Percentiles rank a stretch among this genome's conserved stretches.
These are phyloP conservation scores for Plectrocnemia conspersa DNA, from an alignment of 1,140 invertebrate species.

Conservation along the genomic window DNA sequence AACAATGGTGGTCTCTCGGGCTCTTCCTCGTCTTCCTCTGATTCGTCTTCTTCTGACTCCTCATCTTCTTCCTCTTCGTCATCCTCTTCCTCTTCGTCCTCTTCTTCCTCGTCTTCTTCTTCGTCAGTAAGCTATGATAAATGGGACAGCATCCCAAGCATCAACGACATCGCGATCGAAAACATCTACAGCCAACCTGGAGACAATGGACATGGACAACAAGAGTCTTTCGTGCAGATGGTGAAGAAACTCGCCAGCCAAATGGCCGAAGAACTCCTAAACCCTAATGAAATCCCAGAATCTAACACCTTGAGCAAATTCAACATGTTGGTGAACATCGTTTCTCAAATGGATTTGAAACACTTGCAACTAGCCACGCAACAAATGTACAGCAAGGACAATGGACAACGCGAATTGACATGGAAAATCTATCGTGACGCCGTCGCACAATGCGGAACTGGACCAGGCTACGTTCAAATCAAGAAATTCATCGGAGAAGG, in stretches of 20 bases:
- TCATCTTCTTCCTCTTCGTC: conserved; percentile 20
- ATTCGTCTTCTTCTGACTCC: conserved; percentile 13
- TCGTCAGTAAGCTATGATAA: conserved; percentile 33
- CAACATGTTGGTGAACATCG: conserved; percentile 52
- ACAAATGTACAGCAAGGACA: conserved; percentile 2
- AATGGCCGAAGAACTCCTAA: conserved; percentile 55
- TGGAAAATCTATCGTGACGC: conserved; percentile 61
- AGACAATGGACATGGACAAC: background rate
- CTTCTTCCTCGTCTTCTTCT: conserved; percentile 34
- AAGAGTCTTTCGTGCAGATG: background rate
- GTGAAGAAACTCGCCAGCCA: conserved; percentile 49
- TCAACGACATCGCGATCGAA: conserved; percentile 13
- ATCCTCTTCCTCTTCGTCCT: conserved; percentile 26
- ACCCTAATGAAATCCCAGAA: conserved; percentile 53
- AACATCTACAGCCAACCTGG: background rate
- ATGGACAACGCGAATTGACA: conserved; percentile 22
- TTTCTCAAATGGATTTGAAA: conserved; percentile 57
- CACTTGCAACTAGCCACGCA: conserved; percentile 49
- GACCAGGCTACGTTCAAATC: conserved; percentile 59
- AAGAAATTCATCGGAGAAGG: conserved; percentile 55
- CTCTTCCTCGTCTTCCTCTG: conserved; percentile 10
- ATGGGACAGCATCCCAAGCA: conserved; percentile 20
- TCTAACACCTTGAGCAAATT: conserved; percentile 58
- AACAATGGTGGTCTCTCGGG: conserved; percentile 8
- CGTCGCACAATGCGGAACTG: conserved; percentile 59